Evolutionary conservation across 2,888 invertebrate genomes (phyloP), one percentile per base, ranked within the genome.

Genomic region (Orchesella flavescens): DNA sequence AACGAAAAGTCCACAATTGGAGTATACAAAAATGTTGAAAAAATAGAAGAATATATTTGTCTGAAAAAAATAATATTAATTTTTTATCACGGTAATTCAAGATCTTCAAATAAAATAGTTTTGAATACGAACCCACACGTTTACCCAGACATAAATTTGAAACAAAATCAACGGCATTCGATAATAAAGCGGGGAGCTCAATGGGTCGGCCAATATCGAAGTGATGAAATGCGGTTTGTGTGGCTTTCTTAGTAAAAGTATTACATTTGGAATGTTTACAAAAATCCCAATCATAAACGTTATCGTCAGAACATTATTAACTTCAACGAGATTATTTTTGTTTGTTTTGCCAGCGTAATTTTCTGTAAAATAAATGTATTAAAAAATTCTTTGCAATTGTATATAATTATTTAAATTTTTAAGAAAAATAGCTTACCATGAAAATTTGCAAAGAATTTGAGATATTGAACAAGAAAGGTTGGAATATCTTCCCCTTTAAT

Each of bases 141-240:
- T 7, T 12, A 72, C 15, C 66, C 66, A 65, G 23, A 34, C 53
- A 13, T 2, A 72, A 1, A 7, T 21, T 12, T 34, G 61, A 17
- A 24, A 17, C 3, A 68, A 17, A 2, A 68, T 12, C 5, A 57
- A 61, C 10, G 59, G 46, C 7, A 59, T 15, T 19, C 44, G 4
- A 1, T 55, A 5, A 21, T 53, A 19, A 1, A 76, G 5, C 57
- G 66, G n/a, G 5, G 69, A 7, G 12, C 44, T 57, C 12, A n/a
- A 19, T 10, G 68, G 76, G 23, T 76, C 53, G 0, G 9, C 23
- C 7, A 83, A 49, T 4, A 84, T 12, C 0, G 81, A 81, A n/a
- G 84, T 84, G 10, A 84, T 46, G 21, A 77, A 77, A 12, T 81
- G 81, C 0, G 59, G 44, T 4, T 59, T 61, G 10, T 81, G 23